phyloP scores from a whole-genome alignment of 1,140 invertebrate genomes.

The Drosophila parabipectinata region DNA sequence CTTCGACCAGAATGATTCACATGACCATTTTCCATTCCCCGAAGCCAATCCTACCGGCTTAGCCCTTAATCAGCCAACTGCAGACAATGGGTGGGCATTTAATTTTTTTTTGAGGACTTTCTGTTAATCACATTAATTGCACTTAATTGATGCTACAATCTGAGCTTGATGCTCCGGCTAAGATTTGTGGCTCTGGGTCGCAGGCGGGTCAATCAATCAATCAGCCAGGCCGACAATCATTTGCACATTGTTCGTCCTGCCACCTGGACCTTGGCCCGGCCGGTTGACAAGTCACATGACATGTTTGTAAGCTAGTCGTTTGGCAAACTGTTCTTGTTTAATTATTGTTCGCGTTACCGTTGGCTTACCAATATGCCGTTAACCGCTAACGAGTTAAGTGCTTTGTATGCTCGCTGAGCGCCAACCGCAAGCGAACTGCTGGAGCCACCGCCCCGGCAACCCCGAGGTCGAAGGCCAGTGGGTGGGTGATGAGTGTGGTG shows the following conservation, averaged over 20 bases:
- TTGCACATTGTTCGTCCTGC: slow-evolving; percentile 43
- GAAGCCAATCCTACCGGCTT: slow-evolving; percentile 10
- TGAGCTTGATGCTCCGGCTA: slow-evolving; percentile 27
- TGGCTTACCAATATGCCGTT: slow-evolving; percentile 75
- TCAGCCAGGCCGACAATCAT: slow-evolving; percentile 59
- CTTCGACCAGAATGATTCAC: slow-evolving; percentile 18
- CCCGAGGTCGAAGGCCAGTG: neutral
- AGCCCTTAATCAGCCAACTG: slow-evolving; percentile 40
- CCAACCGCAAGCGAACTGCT: slow-evolving; percentile 42
- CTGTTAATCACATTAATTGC: slow-evolving; percentile 74
- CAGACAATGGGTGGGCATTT: slow-evolving; percentile 19
- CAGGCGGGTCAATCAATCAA: slow-evolving; percentile 31
- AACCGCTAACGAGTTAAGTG: slow-evolving; percentile 82
- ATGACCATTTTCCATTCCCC: neutral
- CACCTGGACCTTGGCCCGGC: slow-evolving; percentile 30
- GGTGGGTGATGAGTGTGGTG: slow-evolving; percentile 1
- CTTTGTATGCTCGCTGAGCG: slow-evolving; percentile 61
- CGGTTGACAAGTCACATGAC: slow-evolving; percentile 63
- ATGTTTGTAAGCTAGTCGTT: neutral
- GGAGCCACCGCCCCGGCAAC: slow-evolving; percentile 23
- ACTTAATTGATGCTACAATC: slow-evolving; percentile 66
- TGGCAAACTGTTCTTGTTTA: slow-evolving; percentile 60
- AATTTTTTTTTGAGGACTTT: neutral
- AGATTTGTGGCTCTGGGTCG: slow-evolving; percentile 56
- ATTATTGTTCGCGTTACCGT: slow-evolving; percentile 68